Conservation (phyloP, 2,888 invertebrate species). For the Chloroclystis v-ata region DNA sequence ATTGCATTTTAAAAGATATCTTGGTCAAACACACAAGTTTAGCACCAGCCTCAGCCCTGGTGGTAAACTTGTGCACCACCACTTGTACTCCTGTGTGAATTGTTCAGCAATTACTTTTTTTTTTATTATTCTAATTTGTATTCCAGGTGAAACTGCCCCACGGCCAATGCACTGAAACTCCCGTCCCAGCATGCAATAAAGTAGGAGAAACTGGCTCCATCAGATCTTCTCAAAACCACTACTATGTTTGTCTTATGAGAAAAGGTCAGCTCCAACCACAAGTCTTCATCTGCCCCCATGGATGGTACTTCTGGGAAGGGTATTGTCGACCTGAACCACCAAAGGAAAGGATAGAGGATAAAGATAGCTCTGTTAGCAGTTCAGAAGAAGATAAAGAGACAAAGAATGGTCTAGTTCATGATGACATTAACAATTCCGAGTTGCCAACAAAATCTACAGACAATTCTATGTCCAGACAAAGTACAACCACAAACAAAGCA, state of each 20-base stretch:
- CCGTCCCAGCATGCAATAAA: constrained; percentile 51
- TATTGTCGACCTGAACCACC: constrained; percentile 48
- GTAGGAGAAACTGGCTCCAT: constrained; percentile 57
- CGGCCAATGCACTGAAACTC: constrained; percentile 55
- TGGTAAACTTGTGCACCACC: no score
- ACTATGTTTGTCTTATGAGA: constrained; percentile 61
- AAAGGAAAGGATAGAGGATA: background rate
- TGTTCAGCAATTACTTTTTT: no score
- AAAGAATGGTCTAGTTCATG: background rate
- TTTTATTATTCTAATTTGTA: background rate
- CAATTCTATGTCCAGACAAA: background rate
- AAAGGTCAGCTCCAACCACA: constrained; percentile 51
- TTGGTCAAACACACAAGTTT: no score
- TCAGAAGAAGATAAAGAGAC: constrained; percentile 1
- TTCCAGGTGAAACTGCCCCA: constrained; percentile 51
- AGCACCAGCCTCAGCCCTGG: no score
- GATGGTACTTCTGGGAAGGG: constrained; percentile 61
- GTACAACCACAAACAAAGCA: background rate
- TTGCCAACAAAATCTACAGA: no score
- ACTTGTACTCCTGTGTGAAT: no score
- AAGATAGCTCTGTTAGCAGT: constrained; percentile 22
- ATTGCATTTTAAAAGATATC: no score
- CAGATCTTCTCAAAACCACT: constrained; percentile 54
- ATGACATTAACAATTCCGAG: no score
- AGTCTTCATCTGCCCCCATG: constrained; percentile 67